phyloP scores from a whole-genome alignment of 2,888 invertebrate species.

The Apotomis capreana region DNA sequence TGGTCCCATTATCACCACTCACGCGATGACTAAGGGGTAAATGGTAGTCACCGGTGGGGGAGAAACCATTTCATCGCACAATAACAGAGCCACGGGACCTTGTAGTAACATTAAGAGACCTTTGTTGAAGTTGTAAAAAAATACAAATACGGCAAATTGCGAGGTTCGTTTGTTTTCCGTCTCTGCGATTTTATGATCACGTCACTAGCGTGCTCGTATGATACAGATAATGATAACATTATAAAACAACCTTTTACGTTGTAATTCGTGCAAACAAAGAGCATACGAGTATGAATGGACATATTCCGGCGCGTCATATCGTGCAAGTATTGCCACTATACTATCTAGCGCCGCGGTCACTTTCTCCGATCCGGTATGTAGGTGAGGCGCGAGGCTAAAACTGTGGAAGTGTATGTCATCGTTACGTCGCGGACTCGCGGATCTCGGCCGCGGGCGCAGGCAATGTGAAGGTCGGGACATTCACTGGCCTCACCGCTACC shows the following conservation, averaged over 20 bases:
- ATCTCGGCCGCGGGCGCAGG: constrained; percentile 54
- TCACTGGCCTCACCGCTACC: constrained; percentile 60
- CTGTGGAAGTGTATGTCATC: constrained; percentile 49
- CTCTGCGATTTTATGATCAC: constrained; percentile 9
- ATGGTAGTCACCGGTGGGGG: too few relatives aligned
- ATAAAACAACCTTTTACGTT: constrained; percentile 11
- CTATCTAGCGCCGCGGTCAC: constrained; percentile 50
- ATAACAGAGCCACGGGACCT: not conserved
- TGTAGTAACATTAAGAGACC: not conserved
- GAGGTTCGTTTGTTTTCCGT: constrained; percentile 1
- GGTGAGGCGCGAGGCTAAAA: constrained; percentile 51
- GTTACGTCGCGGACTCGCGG: constrained; percentile 63
- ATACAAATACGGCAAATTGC: constrained; percentile 7
- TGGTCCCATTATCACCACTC: not conserved
- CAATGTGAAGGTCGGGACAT: constrained; percentile 75
- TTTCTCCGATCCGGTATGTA: constrained; percentile 54
- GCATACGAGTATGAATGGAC: constrained; percentile 7
- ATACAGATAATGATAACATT: constrained; percentile 10
- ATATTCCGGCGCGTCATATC: constrained; percentile 32
- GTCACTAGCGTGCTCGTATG: constrained; percentile 5
- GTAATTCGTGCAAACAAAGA: constrained; percentile 13
- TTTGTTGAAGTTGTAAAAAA: not conserved
- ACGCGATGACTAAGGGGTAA: too few relatives aligned
- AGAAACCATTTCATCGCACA: too few relatives aligned
- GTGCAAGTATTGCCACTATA: constrained; percentile 37